Percentiles rank a stretch among this genome's conserved stretches.
phyloP scores from a whole-genome alignment of 2,888 invertebrate genomes.

The Dolichomitus sp. region DNA sequence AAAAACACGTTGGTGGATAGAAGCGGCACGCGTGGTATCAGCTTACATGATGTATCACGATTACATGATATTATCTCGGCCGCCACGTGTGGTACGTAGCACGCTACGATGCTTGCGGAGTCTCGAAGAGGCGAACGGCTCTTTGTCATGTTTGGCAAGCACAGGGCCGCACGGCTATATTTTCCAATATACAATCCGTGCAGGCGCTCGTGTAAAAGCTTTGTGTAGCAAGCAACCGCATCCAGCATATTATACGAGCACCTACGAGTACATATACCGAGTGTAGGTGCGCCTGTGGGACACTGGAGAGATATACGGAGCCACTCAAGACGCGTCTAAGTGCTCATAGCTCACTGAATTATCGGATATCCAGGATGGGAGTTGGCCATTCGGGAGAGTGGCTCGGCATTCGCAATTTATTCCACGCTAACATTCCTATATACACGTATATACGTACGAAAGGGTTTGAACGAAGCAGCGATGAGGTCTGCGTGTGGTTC shows the following conservation, averaged over 20 bases:
- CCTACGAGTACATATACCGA: neutral
- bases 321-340: conserved; percentile 77
- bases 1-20: neutral
- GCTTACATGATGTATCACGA: conserved; percentile 30
- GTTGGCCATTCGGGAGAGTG: conserved; percentile 64
- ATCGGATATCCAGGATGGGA: conserved; percentile 70
- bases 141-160: conserved; percentile 76
- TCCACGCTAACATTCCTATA: neutral
- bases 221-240: conserved; percentile 5
- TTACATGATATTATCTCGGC: conserved; percentile 18
- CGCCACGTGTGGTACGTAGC: conserved; percentile 5
- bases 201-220: conserved; percentile 13
- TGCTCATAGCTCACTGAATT: conserved; percentile 78
- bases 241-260: neutral
- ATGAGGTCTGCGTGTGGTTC: conserved; percentile 16
- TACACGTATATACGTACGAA: neutral
- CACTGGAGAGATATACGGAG: conserved; percentile 72
- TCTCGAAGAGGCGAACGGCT: conserved; percentile 28
- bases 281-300: conserved; percentile 2
- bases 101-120: conserved; percentile 2
- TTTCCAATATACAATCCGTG: conserved; percentile 77
- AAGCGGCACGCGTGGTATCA: neutral
- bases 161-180: conserved; percentile 68
- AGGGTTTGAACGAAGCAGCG: conserved; percentile 1
- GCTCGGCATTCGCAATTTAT: conserved; percentile 36